Evolutionary conservation across 2,113 vertebrate genomes (phyloP).

Genomic region (Ploceus nigricollis): DNA sequence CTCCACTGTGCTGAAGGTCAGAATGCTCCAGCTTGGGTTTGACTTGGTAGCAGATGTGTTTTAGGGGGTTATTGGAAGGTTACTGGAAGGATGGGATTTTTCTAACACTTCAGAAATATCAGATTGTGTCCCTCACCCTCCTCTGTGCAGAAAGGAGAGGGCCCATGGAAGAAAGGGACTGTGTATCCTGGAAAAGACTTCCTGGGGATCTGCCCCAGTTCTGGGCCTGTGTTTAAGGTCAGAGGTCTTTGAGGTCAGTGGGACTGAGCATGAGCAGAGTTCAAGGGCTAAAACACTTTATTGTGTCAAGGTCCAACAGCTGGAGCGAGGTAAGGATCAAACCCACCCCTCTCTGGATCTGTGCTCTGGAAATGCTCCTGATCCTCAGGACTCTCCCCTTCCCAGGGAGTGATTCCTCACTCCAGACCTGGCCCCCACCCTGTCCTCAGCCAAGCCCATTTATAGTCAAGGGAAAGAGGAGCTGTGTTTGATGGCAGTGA

Average conservation of each 20-base stretch:
- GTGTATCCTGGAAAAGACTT: not conserved
- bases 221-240: not conserved
- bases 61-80: not conserved
- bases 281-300: not conserved
- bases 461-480: not conserved
- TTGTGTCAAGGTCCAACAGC: not conserved
- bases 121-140: not conserved
- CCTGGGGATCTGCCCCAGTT: not conserved
- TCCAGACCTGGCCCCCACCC: not conserved
- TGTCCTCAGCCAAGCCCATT: not conserved
- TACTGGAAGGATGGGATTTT: not conserved
- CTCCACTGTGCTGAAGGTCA: not conserved
- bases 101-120: not conserved
- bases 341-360: accelerated
- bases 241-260: not conserved
- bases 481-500: not conserved
- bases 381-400: not conserved
- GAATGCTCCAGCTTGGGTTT: not conserved
- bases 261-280: not conserved
- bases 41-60: not conserved
- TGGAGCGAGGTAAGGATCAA: not conserved
- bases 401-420: not conserved
- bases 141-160: not conserved
- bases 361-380: not conserved
- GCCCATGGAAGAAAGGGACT: not conserved